These are phyloP conservation scores for Petrocephalus schoutedeni DNA, from an alignment of 2,797 vertebrate species.

Conservation along the genomic window DNA sequence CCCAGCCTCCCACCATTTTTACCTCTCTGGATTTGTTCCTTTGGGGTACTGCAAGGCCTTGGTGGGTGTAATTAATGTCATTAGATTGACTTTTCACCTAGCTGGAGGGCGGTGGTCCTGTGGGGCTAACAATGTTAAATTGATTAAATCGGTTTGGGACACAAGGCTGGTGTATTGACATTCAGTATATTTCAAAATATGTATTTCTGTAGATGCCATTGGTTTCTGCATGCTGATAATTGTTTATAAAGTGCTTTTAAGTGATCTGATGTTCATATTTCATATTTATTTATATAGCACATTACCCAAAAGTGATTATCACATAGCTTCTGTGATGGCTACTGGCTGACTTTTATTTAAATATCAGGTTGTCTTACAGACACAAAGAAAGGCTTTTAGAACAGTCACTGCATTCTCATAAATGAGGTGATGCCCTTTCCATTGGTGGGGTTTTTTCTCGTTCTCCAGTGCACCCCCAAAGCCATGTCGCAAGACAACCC, in stretches of 20 bases:
- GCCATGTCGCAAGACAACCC: conserved; percentile 35
- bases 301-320: background rate
- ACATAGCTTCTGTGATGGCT: background rate
- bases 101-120: background rate
- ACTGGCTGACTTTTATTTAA: background rate
- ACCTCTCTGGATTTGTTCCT: background rate
- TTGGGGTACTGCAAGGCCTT: background rate
- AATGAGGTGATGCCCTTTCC: background rate
- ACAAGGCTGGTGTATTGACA: background rate
- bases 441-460: background rate
- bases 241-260: background rate
- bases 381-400: background rate
- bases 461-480: conserved; percentile 41
- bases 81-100: background rate
- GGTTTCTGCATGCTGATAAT: background rate
- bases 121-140: background rate
- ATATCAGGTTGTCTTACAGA: background rate
- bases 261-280: background rate
- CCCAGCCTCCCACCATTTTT: background rate
- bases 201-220: background rate
- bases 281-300: background rate
- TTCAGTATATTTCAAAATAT: background rate
- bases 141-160: background rate
- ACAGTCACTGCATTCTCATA: background rate
- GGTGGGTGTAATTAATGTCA: background rate